Evolutionary conservation across 2,113 vertebrate genomes (phyloP).

Genomic region (Sylvietta virens): DNA sequence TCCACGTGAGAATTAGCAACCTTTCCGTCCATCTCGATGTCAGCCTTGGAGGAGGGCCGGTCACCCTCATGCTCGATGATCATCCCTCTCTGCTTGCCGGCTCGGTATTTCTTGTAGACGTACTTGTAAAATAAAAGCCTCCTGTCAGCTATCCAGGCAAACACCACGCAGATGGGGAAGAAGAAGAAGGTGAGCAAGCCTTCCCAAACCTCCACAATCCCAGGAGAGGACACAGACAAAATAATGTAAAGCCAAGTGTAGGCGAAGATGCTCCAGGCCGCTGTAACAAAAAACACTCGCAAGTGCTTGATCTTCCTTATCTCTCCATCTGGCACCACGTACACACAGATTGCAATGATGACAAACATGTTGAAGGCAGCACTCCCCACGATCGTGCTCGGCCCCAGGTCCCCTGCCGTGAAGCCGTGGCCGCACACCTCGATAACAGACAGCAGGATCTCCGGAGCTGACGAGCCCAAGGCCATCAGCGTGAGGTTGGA

Average conservation of each 20-base stretch:
- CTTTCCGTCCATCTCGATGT: slow-evolving; percentile 90
- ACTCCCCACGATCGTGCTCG: slow-evolving; percentile 97
- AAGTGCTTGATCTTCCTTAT: slow-evolving; percentile 92
- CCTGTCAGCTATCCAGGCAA: slow-evolving; percentile 94
- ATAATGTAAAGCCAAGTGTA: slow-evolving; percentile 98
- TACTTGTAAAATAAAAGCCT: slow-evolving; percentile 96
- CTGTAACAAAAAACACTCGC: slow-evolving; percentile 94
- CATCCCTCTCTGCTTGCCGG: slow-evolving; percentile 88
- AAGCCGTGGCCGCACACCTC: slow-evolving; percentile 97
- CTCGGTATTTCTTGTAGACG: slow-evolving; percentile 89
- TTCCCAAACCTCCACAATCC: slow-evolving; percentile 94
- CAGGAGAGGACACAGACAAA: slow-evolving; percentile 89
- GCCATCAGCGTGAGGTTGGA: slow-evolving; percentile 98
- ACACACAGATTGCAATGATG: slow-evolving; percentile 94
- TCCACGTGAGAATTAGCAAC: slow-evolving; percentile 83
- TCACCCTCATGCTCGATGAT: slow-evolving; percentile 96
- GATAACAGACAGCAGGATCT: slow-evolving; percentile 94
- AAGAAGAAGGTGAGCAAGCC: slow-evolving; percentile 94
- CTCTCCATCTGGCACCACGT: slow-evolving; percentile 91
- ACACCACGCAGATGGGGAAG: slow-evolving; percentile 91
- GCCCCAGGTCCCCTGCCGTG: slow-evolving; percentile 86
- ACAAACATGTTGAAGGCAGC: slow-evolving; percentile 99
- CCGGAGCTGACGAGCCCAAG: slow-evolving; percentile 91
- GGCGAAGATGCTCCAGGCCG: slow-evolving; percentile 94
- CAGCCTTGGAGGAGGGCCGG: slow-evolving; percentile 82